Evolutionary conservation across 2,888 invertebrate genomes (phyloP), one percentile per base, ranked within the genome.

Genomic region (Carabus problematicus): DNA sequence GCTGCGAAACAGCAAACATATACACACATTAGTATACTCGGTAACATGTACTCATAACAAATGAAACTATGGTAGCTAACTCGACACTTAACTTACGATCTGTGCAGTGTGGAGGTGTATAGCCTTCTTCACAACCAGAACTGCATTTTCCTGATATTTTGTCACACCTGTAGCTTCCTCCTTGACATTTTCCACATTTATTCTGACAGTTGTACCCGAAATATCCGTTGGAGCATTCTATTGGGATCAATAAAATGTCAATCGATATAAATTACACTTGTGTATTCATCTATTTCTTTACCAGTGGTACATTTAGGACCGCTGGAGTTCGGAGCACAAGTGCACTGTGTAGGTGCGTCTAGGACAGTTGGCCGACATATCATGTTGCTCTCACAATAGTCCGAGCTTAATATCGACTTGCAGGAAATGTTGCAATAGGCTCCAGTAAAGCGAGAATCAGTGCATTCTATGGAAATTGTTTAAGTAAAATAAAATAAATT

Each of bases 201-300:
- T 60, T 18, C 8, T 42, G 8, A 43, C 67, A 67, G 41, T 60
- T 60, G 43, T 67, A 54, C 14, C 67, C 67, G 54, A 42, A 67
- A 2, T 43, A 19, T 12, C 54, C 54, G 9, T 7, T 1, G 8
- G 12, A 16, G 42, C 67, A 67, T 19, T 8, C 67, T 67, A 18
- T 12, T 45, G 11, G 2, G 14, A 45, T 45, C 11, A 45, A 3
- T 45, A 45, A 12, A 45, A 6, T 45, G 3, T 45, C 14, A 45
- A 3, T 45, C 11, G 14, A 4, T 45, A 12, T 6, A 45, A 45
- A 6, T 14, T 29, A 29, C 16, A 60, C 14, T 4, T 42, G 14
- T 60, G n/a, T 54, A 54, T 54, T 14, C 16, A 54, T 39, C 1
- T 39, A 58, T 58, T 58, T 39, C 1, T 11, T 59, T 42, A 61